Evolutionary conservation across 2,113 vertebrate genomes (phyloP).

Genomic region (Lota lota): DNA sequence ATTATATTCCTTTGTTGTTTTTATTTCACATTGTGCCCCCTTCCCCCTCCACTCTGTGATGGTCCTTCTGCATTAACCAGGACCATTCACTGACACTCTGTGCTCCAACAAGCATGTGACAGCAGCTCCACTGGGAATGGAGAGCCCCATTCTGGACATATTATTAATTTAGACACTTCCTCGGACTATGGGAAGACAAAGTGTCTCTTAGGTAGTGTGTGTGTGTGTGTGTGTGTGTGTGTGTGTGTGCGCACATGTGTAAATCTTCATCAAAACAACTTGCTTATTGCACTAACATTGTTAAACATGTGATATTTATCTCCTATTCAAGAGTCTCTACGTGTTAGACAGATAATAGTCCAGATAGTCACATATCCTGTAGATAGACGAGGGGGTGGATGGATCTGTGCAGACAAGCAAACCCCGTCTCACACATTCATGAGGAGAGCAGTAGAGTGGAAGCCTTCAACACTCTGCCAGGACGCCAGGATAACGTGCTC

Average conservation of each 20-base stretch:
- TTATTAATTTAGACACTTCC: conserved; percentile 55
- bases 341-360: no score
- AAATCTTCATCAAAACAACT: no score
- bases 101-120: conserved; percentile 57
- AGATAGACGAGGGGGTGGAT: no score
- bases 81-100: conserved; percentile 39
- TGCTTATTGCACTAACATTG: no score
- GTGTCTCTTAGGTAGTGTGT: not conserved
- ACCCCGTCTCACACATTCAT: no score
- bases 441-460: no score
- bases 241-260: not conserved
- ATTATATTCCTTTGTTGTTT: conserved; percentile 2
- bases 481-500: no score
- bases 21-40: conserved; percentile 16
- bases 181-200: conserved; percentile 19
- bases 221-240: conserved; percentile 9
- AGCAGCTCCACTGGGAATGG: conserved; percentile 30
- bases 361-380: no score
- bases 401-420: no score
- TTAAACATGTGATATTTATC: no score
- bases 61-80: not conserved
- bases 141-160: conserved; percentile 16
- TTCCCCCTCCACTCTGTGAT: conserved; percentile 13
- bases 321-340: no score
- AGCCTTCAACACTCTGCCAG: no score